Percentiles rank a stretch among this genome's conserved stretches.
Evolutionary conservation across 2,113 vertebrate genomes (phyloP).

Genomic region (Oenanthe melanoleuca): DNA sequence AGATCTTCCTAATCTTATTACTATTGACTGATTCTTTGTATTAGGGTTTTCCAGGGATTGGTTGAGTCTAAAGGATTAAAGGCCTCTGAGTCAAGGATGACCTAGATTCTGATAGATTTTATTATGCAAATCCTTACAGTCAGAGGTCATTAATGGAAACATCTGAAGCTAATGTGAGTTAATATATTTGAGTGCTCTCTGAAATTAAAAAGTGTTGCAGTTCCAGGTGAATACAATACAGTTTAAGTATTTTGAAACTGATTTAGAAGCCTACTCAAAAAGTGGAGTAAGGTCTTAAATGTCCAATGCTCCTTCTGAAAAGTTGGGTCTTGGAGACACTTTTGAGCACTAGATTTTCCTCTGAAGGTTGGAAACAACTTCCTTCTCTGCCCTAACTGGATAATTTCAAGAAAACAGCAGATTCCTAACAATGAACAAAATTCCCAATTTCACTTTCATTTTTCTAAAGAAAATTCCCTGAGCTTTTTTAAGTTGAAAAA

Average conservation of each 20-base stretch:
- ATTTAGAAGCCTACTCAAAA: neutral
- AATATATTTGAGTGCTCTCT: neutral
- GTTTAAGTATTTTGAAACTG: neutral
- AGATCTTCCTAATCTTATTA: slow-evolving; percentile 31
- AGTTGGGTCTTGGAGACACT: neutral
- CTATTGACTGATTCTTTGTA: slow-evolving; percentile 28
- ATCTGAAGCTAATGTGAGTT: slow-evolving; percentile 38
- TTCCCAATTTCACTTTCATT: neutral
- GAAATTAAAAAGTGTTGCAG: neutral
- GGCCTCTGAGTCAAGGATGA: slow-evolving; percentile 34
- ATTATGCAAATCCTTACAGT: slow-evolving; percentile 50
- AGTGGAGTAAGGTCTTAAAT: neutral
- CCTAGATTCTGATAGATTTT: slow-evolving; percentile 57
- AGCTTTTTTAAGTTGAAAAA: neutral
- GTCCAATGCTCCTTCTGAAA: neutral
- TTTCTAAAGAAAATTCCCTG: neutral
- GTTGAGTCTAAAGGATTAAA: slow-evolving; percentile 46
- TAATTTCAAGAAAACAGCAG: neutral
- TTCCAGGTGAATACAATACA: neutral
- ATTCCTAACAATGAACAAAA: neutral
- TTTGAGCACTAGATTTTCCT: neutral
- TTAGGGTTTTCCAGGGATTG: slow-evolving; percentile 50
- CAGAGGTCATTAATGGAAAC: slow-evolving; percentile 40
- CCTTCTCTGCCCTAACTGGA: neutral
- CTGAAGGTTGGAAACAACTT: neutral